Base-by-base conservation (phyloP, 2,888 invertebrate genomes). In the Selenia dentaria region DNA sequence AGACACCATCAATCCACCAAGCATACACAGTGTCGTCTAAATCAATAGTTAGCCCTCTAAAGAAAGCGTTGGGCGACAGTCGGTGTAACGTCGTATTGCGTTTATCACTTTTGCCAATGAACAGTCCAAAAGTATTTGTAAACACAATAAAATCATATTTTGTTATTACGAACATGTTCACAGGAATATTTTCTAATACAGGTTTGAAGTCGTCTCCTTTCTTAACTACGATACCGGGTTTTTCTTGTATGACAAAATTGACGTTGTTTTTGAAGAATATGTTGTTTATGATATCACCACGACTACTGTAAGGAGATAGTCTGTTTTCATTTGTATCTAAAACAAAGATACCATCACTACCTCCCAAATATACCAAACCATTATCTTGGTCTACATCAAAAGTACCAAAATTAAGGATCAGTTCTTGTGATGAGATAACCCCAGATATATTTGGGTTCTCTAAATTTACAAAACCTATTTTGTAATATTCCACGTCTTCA, bases 1-100 rank as follows among this genome's bases (percentile, higher is more conserved):
- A 90, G 2, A 90, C 69, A 0, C 80, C 83, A 41, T 89, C 86
- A 1, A 89, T 39, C 87, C 88, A 89, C 89, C 89, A 89, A 2
- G 79, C 70, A 18, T 83, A 87, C 0, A 88, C 71, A 0, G 51
- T 59, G 0, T 76, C 83, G 16, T 84, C 73, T 16, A 78, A 63
- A 66, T 88, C 87, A 1, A 83, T 62, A 5, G 76, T 70, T 1
- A 89, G 44, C 0, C 88, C 88, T 63, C 87, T 71, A 24, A 86
- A 80, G 42, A 74, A 88, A 0, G 79, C 55, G 38, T 87, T 86
- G 0, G 66, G 73, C 0, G 88, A 87, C 1, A 90, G 25, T 25
- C 64, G 64, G 6, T 73, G 64, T 0, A 60, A n/a, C n/a, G n/a
- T n/a, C n/a, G n/a, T n/a, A n/a, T n/a, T n/a, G n/a, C n/a, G n/a